A percentile compares a stretch with the other conserved stretches of the same genome.
phyloP scores from a whole-genome alignment of 2,113 vertebrate species.

The Ceyx margarethae region DNA sequence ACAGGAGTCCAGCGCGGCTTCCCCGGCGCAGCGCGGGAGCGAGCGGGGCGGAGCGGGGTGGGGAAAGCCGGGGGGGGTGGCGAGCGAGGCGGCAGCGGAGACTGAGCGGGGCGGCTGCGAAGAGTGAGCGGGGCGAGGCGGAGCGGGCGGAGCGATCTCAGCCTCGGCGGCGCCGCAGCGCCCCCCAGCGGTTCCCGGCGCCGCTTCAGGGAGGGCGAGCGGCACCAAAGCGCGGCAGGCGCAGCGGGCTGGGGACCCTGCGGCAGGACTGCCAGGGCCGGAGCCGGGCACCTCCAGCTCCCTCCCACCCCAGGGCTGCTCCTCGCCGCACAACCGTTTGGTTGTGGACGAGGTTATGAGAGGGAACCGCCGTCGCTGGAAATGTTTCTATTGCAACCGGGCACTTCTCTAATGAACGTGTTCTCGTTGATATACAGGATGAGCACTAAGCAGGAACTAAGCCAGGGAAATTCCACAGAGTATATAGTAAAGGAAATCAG shows the following conservation, averaged over 20 bases:
- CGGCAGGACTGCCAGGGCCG: not conserved
- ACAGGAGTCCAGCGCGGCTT: fast-evolving
- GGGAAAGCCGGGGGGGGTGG: not conserved
- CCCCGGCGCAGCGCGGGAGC: not conserved
- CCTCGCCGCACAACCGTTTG: fast-evolving
- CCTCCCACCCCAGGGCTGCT: not conserved
- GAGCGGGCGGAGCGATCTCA: not conserved
- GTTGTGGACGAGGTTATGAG: too few species aligned
- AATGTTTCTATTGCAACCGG: fast-evolving
- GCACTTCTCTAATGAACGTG: fast-evolving
- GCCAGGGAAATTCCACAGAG: not conserved
- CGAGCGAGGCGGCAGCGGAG: too few species aligned
- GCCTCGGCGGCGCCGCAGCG: not conserved
- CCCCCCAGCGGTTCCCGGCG: not conserved
- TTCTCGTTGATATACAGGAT: not conserved
- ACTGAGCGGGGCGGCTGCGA: not conserved
- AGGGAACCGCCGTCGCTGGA: not conserved
- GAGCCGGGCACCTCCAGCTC: not conserved
- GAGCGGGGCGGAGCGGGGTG: not conserved
- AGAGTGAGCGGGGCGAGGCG: not conserved
- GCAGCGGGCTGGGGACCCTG: not conserved
- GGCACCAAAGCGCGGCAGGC: too few species aligned
- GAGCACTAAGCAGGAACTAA: not conserved
- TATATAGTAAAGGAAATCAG: not conserved
- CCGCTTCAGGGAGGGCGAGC: not conserved